Evolutionary conservation across 2,888 invertebrate species (phyloP), one percentile per base, ranked within the genome.

Genomic region (Nemurella pictetii): DNA sequence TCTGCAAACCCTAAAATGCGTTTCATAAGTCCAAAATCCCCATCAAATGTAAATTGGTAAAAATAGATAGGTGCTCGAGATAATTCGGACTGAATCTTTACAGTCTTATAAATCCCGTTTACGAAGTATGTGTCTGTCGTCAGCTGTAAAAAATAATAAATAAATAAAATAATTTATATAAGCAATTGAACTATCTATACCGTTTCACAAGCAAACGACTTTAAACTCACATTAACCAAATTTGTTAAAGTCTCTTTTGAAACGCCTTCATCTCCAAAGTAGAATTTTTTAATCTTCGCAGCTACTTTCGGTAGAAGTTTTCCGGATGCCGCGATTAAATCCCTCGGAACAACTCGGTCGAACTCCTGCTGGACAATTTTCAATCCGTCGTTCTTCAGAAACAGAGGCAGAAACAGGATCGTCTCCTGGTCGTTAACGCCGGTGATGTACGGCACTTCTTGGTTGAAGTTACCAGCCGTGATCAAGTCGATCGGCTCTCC

Each of bases 11-110:
- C 85, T 32, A 87, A 4, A 4, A 84, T 36, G 20, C 35, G 86
- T 81, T 88, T 88, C 75, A 85, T 87, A 28, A 88, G 1, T 36
- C 88, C 88, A 7, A 88, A 83, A 3, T 78, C 25, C 0, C 93
- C 93, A 75, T 92, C 91, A 85, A 93, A 93, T 0, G 92, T 90
- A 88, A 94, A 94, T 84, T 92, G 91, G 87, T 93, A 94, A 9
- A 93, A 91, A 87, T 92, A 94, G 0, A 93, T 90, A 0, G 92
- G 91, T 0, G 91, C 88, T n/a, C 85, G 83, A 36, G 78, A 80
- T 0, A 86, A 85, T 9, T 72, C 35, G 0, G 83, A 78, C 15
- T 87, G 87, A 30, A 87, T 83, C 80, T 85, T 88, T 7, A 87
- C 80, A 15, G 87, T 84, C n/a, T 84, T 78, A 55, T 88, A 85